These are phyloP conservation scores for Orientallactaga bullata DNA, from an alignment of 2,113 vertebrate genomes.

Conservation along the genomic window DNA sequence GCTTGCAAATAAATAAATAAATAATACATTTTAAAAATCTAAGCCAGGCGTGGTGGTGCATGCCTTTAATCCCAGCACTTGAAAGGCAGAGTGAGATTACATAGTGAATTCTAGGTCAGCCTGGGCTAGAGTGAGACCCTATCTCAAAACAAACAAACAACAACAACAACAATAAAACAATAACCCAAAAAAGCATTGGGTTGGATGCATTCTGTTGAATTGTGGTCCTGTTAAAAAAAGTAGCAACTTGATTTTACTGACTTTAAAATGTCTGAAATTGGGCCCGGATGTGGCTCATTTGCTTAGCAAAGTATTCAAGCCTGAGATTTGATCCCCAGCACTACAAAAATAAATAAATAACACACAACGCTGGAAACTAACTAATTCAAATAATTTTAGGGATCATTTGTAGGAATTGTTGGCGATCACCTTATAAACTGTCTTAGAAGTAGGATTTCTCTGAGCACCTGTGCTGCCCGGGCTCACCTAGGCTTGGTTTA, in stretches of 20 bases:
- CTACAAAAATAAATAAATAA: not conserved
- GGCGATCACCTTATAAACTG: not conserved
- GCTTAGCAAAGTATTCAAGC: not conserved
- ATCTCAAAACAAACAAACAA: too few relatives aligned
- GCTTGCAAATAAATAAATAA: too few relatives aligned
- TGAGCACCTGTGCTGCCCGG: not conserved
- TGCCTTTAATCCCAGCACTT: too few relatives aligned
- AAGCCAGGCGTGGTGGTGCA: too few relatives aligned
- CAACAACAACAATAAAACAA: too few relatives aligned
- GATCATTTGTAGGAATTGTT: not conserved
- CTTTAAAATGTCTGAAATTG: slow-evolving; percentile 45
- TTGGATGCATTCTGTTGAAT: not conserved
- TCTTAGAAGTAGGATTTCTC: not conserved
- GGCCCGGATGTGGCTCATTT: too few relatives aligned
- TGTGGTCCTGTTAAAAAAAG: not conserved
- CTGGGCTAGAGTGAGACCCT: too few relatives aligned
- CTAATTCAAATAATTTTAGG: slow-evolving; percentile 38
- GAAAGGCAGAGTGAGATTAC: too few relatives aligned
- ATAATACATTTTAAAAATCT: too few relatives aligned
- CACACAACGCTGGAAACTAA: slow-evolving; percentile 48
- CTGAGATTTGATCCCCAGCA: not conserved
- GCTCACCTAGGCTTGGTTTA: not conserved
- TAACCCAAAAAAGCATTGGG: not conserved
- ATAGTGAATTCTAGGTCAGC: too few relatives aligned
- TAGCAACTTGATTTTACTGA: not conserved